Evolutionary conservation across 2,113 vertebrate genomes (phyloP), one percentile per base, ranked within the genome.

Genomic region (Leucoraja erinaceus): DNA sequence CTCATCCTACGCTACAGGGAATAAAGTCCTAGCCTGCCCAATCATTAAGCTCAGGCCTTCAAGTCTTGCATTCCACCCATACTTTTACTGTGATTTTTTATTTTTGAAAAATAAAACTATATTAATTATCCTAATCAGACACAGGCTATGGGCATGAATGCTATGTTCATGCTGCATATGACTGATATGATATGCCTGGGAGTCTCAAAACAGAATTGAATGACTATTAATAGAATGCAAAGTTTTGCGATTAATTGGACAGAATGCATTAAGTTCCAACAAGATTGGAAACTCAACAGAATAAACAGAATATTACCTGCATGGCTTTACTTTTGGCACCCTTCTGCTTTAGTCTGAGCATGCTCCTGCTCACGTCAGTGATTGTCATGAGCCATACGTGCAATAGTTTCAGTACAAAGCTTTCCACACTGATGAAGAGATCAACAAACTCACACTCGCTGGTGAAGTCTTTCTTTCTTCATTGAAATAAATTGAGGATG

Each of bases 191-290:
- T n/a, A 33, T 88, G n/a, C 63, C 59, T 88, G 83, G 83, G 83
- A 88, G 83, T 18, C 83, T 63, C 83, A 63, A 88, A 88, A 63
- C 11, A 88, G 83, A 88, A 88, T 16, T 31, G 63, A 63, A 66
- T 88, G 59, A 28, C 16, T 31, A 66, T 6, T 88, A 12, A 28
- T 59, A 63, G 83, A 28, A 88, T 63, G 59, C 83, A 88, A 88
- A 31, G 83, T 63, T 88, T n/a, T 61, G 63, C 83, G 12, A 63
- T 88, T 88, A 88, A 86, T 86, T 86, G 81, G 61, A 86, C 25
- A 5, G 9, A 54, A 88, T 88, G 83, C 83, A 63, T 88, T n/a
- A 18, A 63, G 22, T 88, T 88, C 12, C 16, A 63, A 31, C 59
- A n/a, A 11, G n/a, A 63, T 63, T n/a, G 56, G 14, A 61, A 88